Conservation (phyloP, 1,140 invertebrate genomes). For the Semibalanus balanoides region DNA sequence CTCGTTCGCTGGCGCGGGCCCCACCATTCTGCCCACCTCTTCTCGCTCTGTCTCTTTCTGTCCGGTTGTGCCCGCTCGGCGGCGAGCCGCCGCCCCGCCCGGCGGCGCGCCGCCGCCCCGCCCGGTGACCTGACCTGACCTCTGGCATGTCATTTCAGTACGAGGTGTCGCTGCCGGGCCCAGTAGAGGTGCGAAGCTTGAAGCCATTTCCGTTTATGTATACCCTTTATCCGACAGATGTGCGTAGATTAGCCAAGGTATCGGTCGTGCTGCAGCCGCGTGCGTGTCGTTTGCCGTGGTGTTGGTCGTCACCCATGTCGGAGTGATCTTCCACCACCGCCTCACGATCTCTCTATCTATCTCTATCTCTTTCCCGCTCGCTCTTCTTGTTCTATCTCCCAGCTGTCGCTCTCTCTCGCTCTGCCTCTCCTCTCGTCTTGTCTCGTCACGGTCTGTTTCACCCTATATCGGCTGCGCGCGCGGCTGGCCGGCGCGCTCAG, state of each 20-base stretch:
- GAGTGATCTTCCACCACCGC: not conserved
- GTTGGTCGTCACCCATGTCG: not conserved
- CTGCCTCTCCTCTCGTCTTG: not conserved
- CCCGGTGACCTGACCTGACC: conserved; percentile 7
- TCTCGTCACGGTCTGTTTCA: no score
- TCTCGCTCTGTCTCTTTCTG: not conserved
- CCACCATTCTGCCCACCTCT: not conserved
- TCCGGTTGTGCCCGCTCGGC: not conserved
- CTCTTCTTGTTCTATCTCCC: not conserved
- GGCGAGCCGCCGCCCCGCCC: not conserved
- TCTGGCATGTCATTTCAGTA: not conserved
- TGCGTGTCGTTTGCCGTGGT: not conserved
- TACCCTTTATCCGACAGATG: conserved; percentile 1
- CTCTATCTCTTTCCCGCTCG: not conserved
- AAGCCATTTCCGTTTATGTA: conserved; percentile 1
- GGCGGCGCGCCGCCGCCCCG: conserved; percentile 10
- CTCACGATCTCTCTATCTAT: no score
- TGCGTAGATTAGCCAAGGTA: conserved; percentile 1
- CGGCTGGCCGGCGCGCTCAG: no score
- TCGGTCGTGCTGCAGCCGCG: not conserved
- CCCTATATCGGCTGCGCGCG: no score
- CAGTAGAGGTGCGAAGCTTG: conserved; percentile 1
- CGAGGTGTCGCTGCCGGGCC: not conserved
- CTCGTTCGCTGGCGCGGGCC: not conserved
- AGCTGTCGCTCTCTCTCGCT: not conserved